These are phyloP conservation scores for Campylomormyrus numenius DNA, from an alignment of 2,113 vertebrate genomes.

Conservation along the genomic window DNA sequence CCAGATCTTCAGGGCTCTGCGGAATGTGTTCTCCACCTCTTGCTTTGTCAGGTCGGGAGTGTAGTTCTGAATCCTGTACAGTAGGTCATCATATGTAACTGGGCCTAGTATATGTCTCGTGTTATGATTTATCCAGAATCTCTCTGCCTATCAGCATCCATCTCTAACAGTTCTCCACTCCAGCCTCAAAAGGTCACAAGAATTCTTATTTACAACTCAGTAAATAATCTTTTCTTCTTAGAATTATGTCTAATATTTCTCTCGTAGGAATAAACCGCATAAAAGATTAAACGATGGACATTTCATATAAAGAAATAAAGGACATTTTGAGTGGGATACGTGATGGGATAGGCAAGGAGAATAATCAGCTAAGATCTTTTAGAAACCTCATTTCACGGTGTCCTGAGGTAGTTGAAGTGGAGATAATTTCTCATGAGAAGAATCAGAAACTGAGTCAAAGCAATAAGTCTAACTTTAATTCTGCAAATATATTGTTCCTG, in stretches of 20 bases:
- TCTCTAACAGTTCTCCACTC: background rate
- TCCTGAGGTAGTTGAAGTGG: background rate
- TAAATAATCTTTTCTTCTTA: background rate
- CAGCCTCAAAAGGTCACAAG: background rate
- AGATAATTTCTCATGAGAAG: background rate
- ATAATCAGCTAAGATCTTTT: background rate
- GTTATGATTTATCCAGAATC: background rate
- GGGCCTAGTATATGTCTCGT: background rate
- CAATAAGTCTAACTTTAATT: background rate
- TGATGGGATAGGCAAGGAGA: background rate
- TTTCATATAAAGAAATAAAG: background rate
- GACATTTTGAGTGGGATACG: background rate
- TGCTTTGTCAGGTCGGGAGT: conserved; percentile 48
- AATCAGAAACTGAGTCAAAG: background rate
- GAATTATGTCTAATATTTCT: background rate
- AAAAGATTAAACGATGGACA: background rate
- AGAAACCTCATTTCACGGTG: background rate
- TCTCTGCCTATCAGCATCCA: background rate
- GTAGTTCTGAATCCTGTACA: conserved; percentile 42
- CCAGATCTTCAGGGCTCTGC: conserved; percentile 44
- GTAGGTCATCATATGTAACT: background rate
- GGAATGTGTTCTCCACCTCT: conserved; percentile 40
- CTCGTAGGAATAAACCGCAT: background rate
- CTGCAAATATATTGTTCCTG: background rate
- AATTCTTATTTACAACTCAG: background rate